phyloP scores from a whole-genome alignment of 64 coral and sea anemone species.

The Actinia tenebrosa region DNA sequence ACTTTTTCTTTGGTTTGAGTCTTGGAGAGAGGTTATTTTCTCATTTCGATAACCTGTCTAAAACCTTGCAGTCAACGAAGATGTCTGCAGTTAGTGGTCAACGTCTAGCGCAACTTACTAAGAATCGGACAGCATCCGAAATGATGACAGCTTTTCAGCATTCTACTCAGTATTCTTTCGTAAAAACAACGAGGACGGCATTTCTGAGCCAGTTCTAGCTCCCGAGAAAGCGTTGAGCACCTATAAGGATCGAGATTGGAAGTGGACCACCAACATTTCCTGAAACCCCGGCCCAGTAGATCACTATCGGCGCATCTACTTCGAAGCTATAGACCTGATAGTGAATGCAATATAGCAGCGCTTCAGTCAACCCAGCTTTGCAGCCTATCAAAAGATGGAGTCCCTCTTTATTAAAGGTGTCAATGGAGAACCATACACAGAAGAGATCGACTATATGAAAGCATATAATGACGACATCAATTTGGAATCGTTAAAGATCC shows the following conservation, averaged over 20 bases:
- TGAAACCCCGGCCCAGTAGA: conserved; percentile 13
- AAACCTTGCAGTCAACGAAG: conserved; percentile 26
- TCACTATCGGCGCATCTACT: neutral
- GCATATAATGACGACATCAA: neutral
- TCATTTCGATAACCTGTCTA: conserved; percentile 30
- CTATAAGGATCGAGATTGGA: conserved; percentile 11
- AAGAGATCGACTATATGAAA: conserved; percentile 35
- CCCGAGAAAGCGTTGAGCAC: conserved; percentile 23
- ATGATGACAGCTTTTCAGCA: neutral
- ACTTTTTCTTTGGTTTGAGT: conserved; percentile 14
- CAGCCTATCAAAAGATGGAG: conserved; percentile 48
- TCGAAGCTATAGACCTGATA: conserved; percentile 58
- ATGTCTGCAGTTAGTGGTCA: conserved; percentile 22
- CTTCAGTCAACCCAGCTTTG: conserved; percentile 20
- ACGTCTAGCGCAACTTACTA: conserved; percentile 24
- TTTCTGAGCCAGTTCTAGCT: conserved; percentile 9
- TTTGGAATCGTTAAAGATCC: neutral
- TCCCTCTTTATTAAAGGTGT: conserved; percentile 37
- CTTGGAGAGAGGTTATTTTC: conserved; percentile 25
- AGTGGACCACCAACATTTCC: conserved; percentile 22
- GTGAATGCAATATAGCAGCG: conserved; percentile 54
- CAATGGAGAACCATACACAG: conserved; percentile 30
- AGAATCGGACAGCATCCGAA: neutral
- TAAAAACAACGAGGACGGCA: neutral
- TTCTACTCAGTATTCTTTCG: neutral